Percentiles rank a stretch among this genome's conserved stretches.
Evolutionary conservation across 2,113 vertebrate genomes (phyloP).

Genomic region (Climacteris rufus): DNA sequence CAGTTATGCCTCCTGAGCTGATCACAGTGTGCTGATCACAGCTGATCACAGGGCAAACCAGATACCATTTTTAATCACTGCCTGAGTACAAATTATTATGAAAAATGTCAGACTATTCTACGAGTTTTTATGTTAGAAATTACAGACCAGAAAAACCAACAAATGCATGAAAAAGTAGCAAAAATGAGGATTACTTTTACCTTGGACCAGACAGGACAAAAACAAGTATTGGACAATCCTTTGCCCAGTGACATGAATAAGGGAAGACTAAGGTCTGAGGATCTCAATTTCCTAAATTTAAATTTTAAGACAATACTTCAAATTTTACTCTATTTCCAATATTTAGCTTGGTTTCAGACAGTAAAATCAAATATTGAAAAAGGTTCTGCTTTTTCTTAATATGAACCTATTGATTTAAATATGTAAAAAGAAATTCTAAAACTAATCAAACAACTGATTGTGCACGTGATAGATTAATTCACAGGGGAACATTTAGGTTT

Average conservation of each 20-base stretch:
- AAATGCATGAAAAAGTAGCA: neutral
- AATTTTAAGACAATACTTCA: neutral
- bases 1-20: neutral
- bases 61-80: neutral
- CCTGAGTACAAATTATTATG: neutral
- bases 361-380: neutral
- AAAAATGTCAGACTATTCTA: neutral
- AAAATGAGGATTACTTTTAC: neutral
- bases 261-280: neutral
- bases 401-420: neutral
- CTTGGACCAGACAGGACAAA: neutral
- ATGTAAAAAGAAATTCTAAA: neutral
- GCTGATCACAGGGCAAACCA: neutral
- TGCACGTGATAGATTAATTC: neutral
- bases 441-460: neutral
- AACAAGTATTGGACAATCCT: neutral
- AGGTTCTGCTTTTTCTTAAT: neutral
- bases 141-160: neutral
- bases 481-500: neutral
- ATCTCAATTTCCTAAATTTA: neutral
- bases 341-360: neutral
- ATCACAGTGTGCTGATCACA: neutral
- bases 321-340: neutral
- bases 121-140: neutral
- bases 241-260: neutral